A percentile compares a stretch with the other conserved stretches of the same genome.
Evolutionary conservation across 2,888 invertebrate genomes (phyloP).

Genomic region (Cabera pusaria): DNA sequence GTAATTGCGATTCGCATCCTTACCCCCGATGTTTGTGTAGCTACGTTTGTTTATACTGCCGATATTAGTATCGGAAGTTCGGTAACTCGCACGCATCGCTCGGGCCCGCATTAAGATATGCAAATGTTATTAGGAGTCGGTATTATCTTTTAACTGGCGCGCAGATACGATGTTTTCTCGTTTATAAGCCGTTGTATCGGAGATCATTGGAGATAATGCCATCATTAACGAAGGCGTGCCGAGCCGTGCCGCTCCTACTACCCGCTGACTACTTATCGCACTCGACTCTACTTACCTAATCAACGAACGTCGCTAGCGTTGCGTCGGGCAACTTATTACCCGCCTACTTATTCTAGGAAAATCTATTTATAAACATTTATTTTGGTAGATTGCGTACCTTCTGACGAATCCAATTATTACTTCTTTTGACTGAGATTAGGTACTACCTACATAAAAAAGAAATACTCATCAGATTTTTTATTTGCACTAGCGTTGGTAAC

Average conservation of each 20-base stretch:
- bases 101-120: conserved; percentile 66
- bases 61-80: conserved; percentile 54
- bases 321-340: too few species aligned
- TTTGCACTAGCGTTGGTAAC: too few species aligned
- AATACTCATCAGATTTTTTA: too few species aligned
- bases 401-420: too few species aligned
- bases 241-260: conserved; percentile 12
- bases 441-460: too few species aligned
- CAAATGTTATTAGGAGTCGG: conserved; percentile 67
- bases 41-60: conserved; percentile 51
- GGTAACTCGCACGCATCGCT: conserved; percentile 32
- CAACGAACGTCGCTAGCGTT: too few species aligned
- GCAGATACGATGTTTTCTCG: conserved; percentile 51
- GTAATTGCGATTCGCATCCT: conserved; percentile 56
- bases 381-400: too few species aligned
- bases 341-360: too few species aligned
- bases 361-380: too few species aligned
- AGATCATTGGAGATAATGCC: conserved; percentile 47
- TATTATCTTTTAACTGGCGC: conserved; percentile 60
- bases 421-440: too few species aligned
- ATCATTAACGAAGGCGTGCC: conserved; percentile 36
- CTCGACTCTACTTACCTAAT: too few species aligned
- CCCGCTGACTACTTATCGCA: too few species aligned
- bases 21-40: conserved; percentile 49
- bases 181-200: conserved; percentile 50